Base-by-base conservation (phyloP, 2,113 vertebrate genomes). In the Gymnogyps californianus region DNA sequence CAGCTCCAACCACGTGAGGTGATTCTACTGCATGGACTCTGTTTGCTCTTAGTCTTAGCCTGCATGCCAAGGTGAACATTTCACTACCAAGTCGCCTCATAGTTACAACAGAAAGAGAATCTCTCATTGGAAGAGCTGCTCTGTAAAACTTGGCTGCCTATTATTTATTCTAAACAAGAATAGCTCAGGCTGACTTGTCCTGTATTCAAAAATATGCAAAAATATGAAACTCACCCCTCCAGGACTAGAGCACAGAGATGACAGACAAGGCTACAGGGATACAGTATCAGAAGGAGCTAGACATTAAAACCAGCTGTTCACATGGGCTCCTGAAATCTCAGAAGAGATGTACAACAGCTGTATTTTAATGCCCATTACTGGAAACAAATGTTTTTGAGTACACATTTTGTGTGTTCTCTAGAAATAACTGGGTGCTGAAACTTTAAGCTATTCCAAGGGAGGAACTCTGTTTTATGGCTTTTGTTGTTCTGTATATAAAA, bases 1-100 rank as follows among this genome's bases (percentile, higher is more conserved):
- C 47, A 62, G 13, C 18, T 61, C n/a, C n/a, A 25, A 1, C 16
- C 16, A 25, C 3, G 0, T 1, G 2, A 71, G 14, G 15, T 29
- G 14, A 77, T 32, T 78, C 25, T 4, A 25, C 42, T 44, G 13
- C 25, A 36, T 40, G 13, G 21, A 47, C 26, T 10, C 17, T 44
- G 29, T n/a, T 54, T 54, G 20, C 7, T 40, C 29, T 52, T 44
- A 34, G 6, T 58, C 22, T 67, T 61, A 66, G 32, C 24, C 32
- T 62, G 28, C 20, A 26, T 22, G 42, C 6, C 40, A 62, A 78
- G 21, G 15, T 18, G n/a, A 28, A 19, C 20, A 21, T 61, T 77
- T 59, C 15, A 26, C 11, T 19, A 71, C 13, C 10, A 86, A 40
- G 19, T n/a, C 1, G 0, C 21, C 31, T 72, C 25, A 29, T 58